Percentiles rank a stretch among this genome's conserved stretches.
Conservation (phyloP, 2,888 invertebrate species). For the Clitarchus hookeri region DNA sequence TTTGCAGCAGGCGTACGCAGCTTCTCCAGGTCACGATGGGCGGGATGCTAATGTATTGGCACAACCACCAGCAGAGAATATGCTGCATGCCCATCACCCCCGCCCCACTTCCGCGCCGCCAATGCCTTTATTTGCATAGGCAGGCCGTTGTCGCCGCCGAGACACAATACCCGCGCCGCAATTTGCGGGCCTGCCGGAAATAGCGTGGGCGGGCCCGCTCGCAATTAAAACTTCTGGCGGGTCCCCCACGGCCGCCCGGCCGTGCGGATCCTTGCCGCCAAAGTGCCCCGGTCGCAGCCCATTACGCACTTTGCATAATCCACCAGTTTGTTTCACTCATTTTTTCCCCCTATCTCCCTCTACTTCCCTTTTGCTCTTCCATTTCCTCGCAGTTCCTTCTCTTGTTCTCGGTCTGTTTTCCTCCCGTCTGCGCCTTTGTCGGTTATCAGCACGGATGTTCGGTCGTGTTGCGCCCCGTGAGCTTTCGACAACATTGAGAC, state of each 20-base stretch:
- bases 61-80: background rate
- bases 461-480: no score
- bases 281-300: background rate
- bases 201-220: background rate
- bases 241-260: background rate
- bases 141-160: background rate
- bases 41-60: background rate
- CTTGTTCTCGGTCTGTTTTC: background rate
- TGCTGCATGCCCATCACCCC: background rate
- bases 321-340: background rate
- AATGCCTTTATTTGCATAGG: background rate
- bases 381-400: no score
- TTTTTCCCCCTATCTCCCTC: background rate
- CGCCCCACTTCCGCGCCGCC: background rate
- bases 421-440: background rate
- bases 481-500: no score
- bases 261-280: background rate
- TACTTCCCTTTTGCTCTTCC: no score
- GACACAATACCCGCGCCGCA: background rate
- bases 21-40: no score
- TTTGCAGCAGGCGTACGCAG: no score
- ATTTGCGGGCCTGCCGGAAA: constrained; percentile 9
- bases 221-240: constrained; percentile 7
- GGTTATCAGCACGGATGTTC: no score
- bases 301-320: constrained; percentile 1